phyloP scores from a whole-genome alignment of 2,113 vertebrate species.

The Nothocercus nigrocapillus region DNA sequence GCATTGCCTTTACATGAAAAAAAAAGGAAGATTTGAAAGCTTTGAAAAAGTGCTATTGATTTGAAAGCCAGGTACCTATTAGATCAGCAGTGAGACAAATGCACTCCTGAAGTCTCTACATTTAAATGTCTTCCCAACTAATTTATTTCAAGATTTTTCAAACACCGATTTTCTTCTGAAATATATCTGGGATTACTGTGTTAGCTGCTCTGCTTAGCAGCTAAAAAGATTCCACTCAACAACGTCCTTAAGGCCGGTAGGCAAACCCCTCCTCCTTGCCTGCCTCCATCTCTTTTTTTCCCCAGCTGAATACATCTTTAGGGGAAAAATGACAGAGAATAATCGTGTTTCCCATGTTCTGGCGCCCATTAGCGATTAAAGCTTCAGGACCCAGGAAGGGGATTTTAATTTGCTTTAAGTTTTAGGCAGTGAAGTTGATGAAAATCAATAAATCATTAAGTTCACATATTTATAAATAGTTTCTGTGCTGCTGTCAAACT shows the following conservation, averaged over 20 bases:
- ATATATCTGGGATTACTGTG: not conserved
- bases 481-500: conserved; percentile 56
- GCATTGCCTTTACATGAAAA: not conserved
- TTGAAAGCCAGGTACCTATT: not conserved
- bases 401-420: conserved; percentile 74
- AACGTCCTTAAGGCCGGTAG: not conserved
- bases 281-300: not conserved
- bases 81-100: not conserved
- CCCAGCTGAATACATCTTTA: conserved; percentile 44
- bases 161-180: not conserved
- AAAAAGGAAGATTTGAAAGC: not conserved
- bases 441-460: conserved; percentile 73
- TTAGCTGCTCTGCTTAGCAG: not conserved
- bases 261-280: conserved; percentile 8
- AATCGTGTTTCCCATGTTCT: conserved; percentile 18
- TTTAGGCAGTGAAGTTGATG: conserved; percentile 63
- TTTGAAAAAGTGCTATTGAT: not conserved
- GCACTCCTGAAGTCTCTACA: not conserved
- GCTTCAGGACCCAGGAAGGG: conserved; percentile 44
- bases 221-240: not conserved
- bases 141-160: not conserved
- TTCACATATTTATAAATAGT: conserved; percentile 67
- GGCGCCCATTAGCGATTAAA: conserved; percentile 27
- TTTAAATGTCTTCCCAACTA: not conserved
- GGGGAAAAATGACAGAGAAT: conserved; percentile 18